Evolutionary conservation across 2,888 invertebrate species (phyloP).

Genomic region (Acanthosepion esculentum): DNA sequence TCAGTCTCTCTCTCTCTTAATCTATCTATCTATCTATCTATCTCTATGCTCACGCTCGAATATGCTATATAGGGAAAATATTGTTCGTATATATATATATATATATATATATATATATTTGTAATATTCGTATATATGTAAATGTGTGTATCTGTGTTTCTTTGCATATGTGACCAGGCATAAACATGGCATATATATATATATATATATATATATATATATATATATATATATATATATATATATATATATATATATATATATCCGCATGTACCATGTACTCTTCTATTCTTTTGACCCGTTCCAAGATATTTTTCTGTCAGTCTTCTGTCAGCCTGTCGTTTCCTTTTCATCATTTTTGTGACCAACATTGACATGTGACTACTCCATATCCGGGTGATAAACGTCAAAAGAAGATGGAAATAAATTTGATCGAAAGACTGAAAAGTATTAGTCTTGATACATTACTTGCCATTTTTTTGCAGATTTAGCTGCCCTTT

Average conservation of each 20-base stretch:
- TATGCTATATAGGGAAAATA: no score
- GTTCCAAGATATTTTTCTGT: background rate
- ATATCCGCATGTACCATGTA: background rate
- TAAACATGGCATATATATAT: background rate
- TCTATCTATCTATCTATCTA: background rate
- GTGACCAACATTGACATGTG: slow-evolving; percentile 8
- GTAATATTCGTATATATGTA: background rate
- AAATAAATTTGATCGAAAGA: background rate
- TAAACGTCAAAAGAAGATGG: background rate
- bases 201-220: background rate
- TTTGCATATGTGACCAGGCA: background rate
- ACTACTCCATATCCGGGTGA: slow-evolving; percentile 33
- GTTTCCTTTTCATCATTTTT: background rate
- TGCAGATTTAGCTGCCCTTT: background rate
- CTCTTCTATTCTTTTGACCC: background rate
- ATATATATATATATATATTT: background rate
- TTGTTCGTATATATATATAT: background rate
- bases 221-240: background rate
- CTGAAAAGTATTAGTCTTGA: background rate
- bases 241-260: background rate
- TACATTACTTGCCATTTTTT: background rate
- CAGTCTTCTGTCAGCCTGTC: slow-evolving; percentile 33
- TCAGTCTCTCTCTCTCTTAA: no score
- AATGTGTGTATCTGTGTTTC: background rate
- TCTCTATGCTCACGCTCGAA: background rate